Evolutionary conservation across 2,888 invertebrate species (phyloP).

Genomic region (Synanthedon formicaeformis): DNA sequence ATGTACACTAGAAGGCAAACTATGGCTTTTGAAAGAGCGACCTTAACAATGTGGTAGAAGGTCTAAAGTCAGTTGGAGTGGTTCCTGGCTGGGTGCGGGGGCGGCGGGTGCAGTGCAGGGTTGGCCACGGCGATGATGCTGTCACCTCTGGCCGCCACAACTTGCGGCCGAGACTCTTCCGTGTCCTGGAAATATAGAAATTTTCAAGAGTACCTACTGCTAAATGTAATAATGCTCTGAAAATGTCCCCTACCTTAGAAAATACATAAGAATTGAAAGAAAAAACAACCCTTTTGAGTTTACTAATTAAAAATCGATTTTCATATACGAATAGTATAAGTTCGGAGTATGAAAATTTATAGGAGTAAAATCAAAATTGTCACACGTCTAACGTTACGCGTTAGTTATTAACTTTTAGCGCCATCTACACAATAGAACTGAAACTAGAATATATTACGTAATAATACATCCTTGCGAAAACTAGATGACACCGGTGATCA

Average conservation of each 20-base stretch:
- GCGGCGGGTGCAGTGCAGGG: conserved; percentile 78
- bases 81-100: conserved; percentile 40
- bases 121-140: conserved; percentile 91
- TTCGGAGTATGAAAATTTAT: too few species aligned
- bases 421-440: too few species aligned
- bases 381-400: too few species aligned
- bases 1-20: conserved; percentile 40
- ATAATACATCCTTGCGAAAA: too few species aligned
- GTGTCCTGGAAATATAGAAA: conserved; percentile 22
- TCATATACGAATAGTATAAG: too few species aligned
- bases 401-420: too few species aligned
- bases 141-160: conserved; percentile 86
- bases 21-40: conserved; percentile 26
- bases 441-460: too few species aligned
- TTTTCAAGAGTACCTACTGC: background rate
- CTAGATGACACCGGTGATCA: too few species aligned
- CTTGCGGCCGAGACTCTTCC: conserved; percentile 72
- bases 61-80: conserved; percentile 42
- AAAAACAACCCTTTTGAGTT: too few species aligned
- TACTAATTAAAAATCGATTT: too few species aligned
- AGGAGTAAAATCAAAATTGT: too few species aligned
- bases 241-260: background rate
- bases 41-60: background rate
- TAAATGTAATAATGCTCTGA: background rate
- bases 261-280: too few species aligned